Evolutionary conservation across 2,888 invertebrate species (phyloP).

Genomic region (Punctoribates punctum): DNA sequence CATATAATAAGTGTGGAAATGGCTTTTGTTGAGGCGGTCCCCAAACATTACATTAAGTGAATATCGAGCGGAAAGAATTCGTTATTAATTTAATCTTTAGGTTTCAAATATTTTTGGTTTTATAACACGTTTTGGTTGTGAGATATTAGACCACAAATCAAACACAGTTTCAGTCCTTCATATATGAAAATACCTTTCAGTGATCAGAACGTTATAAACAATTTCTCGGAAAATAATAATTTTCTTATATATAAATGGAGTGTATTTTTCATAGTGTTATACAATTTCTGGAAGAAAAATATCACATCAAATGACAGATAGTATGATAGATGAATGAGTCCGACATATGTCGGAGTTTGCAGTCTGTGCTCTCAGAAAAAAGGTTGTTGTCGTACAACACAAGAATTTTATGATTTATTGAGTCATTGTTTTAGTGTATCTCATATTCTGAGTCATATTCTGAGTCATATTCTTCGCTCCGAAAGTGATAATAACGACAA

Average conservation of each 20-base stretch:
- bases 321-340: constrained; percentile 16
- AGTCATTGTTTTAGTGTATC: constrained; percentile 18
- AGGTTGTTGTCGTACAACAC: neutral
- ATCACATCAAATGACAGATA: neutral
- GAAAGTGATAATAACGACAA: constrained; percentile 8
- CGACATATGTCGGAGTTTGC: constrained; percentile 18
- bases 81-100: neutral
- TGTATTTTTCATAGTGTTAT: neutral
- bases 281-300: neutral
- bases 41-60: neutral
- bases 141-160: no score
- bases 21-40: neutral
- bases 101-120: no score
- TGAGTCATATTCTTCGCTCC: no score
- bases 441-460: no score
- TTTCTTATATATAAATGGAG: neutral
- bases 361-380: neutral
- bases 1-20: neutral
- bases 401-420: neutral
- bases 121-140: neutral
- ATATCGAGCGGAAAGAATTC: constrained; percentile 6
- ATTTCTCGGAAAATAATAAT: neutral
- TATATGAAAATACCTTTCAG: neutral
- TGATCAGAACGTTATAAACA: neutral
- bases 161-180: neutral